Percentiles rank a stretch among this genome's conserved stretches.
phyloP scores from a whole-genome alignment of 2,113 vertebrate species.

The Megaceryle torquata region DNA sequence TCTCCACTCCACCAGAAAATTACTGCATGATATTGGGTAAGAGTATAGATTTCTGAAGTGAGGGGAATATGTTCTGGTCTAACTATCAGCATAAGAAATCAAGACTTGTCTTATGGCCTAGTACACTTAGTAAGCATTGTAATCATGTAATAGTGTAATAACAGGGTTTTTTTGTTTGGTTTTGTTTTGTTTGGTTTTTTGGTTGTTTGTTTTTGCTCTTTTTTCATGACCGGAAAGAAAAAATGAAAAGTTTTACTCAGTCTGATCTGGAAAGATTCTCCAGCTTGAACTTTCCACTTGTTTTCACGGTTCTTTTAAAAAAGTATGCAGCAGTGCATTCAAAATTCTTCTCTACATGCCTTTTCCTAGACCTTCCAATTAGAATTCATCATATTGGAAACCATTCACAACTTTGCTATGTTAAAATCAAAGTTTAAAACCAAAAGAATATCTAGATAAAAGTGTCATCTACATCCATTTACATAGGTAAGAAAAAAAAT shows the following conservation, averaged over 20 bases:
- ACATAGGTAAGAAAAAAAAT: constrained; percentile 36
- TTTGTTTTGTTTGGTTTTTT: not conserved
- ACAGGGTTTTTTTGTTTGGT: not conserved
- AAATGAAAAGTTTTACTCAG: not conserved
- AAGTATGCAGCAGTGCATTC: not conserved
- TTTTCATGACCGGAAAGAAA: not conserved
- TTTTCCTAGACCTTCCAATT: constrained; percentile 11
- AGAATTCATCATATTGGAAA: constrained; percentile 15
- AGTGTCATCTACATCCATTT: constrained; percentile 40
- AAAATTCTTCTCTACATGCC: not conserved
- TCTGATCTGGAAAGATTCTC: not conserved
- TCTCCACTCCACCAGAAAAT: not conserved
- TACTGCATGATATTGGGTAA: not conserved
- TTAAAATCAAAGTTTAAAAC: constrained; percentile 59
- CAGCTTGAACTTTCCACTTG: not conserved
- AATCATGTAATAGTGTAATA: not conserved
- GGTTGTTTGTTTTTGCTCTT: not conserved
- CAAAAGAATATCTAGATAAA: constrained; percentile 3
- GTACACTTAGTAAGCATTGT: not conserved
- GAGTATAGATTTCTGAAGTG: not conserved
- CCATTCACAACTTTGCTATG: not conserved
- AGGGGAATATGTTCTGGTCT: not conserved
- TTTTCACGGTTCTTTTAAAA: not conserved
- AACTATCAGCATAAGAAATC: not conserved
- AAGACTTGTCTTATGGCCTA: not conserved